Evolutionary conservation across 2,113 vertebrate species (phyloP), one percentile per base, ranked within the genome.

Genomic region (Mirounga angustirostris): DNA sequence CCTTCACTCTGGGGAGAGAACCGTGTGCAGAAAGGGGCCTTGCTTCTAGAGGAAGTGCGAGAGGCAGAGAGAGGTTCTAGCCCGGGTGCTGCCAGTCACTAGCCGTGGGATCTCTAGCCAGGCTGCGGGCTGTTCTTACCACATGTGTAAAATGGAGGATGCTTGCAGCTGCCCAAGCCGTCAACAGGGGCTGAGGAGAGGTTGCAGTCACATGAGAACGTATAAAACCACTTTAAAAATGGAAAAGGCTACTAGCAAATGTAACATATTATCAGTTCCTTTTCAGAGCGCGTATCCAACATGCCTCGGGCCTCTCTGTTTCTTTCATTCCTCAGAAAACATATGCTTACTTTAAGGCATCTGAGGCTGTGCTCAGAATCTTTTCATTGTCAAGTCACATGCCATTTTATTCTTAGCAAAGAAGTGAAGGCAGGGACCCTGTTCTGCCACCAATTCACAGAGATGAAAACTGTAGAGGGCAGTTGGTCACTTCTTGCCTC

Each of bases 341-440:
- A 33, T 9, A 12, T 26, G 52, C 52, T 91, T 67, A 50, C 59
- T 61, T 61, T 54, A 76, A 74, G 40, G 28, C 74, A 52, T 90
- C 24, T 1, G 21, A 80, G 16, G n/a, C 56, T 80, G 5, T 73
- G 43, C 43, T 76, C 11, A 81, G 71, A 84, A 52, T 80, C 63
- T 83, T 94, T 94, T 52, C 78, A 58, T 21, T 65, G 52, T 54
- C 15, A n/a, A 92, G 22, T 79, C 43, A 59, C 8, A 26, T n/a
- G 5, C 19, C 56, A 26, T 73, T 91, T 90, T 67, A 40, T 88
- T 82, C 63, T 95, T 56, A 91, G 89, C 15, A 65, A 46, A 92
- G 40, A 40, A 59, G 22, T 36, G 12, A 93, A 94, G 86, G 16
- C 21, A 43, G 14, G 6, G 52, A 40, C 14, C 14, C 5, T 19